Conservation (phyloP, 1,140 invertebrate genomes). For the Manduca sexta region DNA sequence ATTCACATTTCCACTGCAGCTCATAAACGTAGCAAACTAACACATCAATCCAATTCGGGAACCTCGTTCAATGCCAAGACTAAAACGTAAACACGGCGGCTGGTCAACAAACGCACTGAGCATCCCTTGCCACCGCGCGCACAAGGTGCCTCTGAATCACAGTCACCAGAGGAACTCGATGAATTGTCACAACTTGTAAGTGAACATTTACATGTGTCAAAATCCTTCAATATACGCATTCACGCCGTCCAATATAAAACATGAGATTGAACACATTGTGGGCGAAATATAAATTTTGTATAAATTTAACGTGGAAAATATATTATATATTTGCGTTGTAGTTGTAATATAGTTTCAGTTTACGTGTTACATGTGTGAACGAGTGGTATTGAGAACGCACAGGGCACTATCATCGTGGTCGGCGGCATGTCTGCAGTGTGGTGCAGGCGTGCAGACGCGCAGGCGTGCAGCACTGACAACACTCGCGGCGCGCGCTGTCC, state of each 20-base stretch:
- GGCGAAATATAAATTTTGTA: neutral
- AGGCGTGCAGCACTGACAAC: too few relatives aligned
- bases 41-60: slow-evolving; percentile 50
- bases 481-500: slow-evolving; percentile 44
- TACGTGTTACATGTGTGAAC: neutral
- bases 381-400: slow-evolving; percentile 40
- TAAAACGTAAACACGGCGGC: slow-evolving; percentile 58
- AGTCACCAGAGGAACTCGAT: slow-evolving; percentile 13
- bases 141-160: slow-evolving; percentile 13
- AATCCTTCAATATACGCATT: slow-evolving; percentile 9
- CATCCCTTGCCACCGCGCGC: slow-evolving; percentile 17
- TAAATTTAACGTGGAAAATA: neutral
- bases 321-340: neutral
- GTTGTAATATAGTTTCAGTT: neutral
- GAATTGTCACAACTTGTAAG: slow-evolving; percentile 18
- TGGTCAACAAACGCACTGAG: slow-evolving; percentile 52
- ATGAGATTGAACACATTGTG: slow-evolving; percentile 3
- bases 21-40: slow-evolving; percentile 39
- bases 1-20: slow-evolving; percentile 38
- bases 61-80: slow-evolving; percentile 51
- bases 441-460: too few relatives aligned
- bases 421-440: slow-evolving; percentile 61
- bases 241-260: slow-evolving; percentile 11
- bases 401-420: slow-evolving; percentile 66
- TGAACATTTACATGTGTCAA: slow-evolving; percentile 15